Base-by-base conservation (phyloP, 2,888 invertebrate species). In the Pristionchus fissidentatus region DNA sequence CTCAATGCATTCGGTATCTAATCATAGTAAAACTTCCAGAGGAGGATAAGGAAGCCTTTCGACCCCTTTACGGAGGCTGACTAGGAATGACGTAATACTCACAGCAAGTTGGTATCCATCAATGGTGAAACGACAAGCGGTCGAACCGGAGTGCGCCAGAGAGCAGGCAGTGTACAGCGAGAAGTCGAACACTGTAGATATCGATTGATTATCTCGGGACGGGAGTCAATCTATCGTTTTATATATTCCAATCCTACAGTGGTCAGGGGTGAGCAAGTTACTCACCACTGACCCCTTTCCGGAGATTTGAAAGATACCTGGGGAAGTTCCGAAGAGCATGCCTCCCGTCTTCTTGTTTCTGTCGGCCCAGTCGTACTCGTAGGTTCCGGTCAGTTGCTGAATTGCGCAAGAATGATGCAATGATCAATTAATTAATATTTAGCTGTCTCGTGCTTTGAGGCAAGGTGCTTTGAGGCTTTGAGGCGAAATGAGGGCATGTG, bases 291-390 rank as follows among this genome's bases (percentile, higher is more conserved):
- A 78, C 79, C 57, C 62, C n/a, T n/a, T n/a, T n/a, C n/a, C n/a
- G n/a, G n/a, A n/a, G n/a, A n/a, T n/a, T n/a, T n/a, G n/a, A n/a
- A n/a, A n/a, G n/a, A n/a, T n/a, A 90, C 90, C 89, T 62, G 92
- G 92, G 10, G 91, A 91, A 22, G 92, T 91, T 83, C 88, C 87
- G 77, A 90, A 88, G 82, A 92, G 86, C 85, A 92, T 92, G 66
- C 92, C 92, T 43, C 92, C 92, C 29, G 86, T 87, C 83, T 89
- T 86, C 85, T 92, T 92, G 81, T 87, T 35, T 32, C 85, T 85
- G 60, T 85, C 85, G 26, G 89, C 83, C 92, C 92, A 92, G 8
- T 85, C 86, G 86, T 92, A 92, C 86, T 91, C 90, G 87, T 91
- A 90, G 19, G 92, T 92, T 43, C 92, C 92, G 83, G 90, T 90